A percentile compares a stretch with the other conserved stretches of the same genome.
Conservation (phyloP, 1,140 invertebrate species). For the Drosophila hydei region DNA sequence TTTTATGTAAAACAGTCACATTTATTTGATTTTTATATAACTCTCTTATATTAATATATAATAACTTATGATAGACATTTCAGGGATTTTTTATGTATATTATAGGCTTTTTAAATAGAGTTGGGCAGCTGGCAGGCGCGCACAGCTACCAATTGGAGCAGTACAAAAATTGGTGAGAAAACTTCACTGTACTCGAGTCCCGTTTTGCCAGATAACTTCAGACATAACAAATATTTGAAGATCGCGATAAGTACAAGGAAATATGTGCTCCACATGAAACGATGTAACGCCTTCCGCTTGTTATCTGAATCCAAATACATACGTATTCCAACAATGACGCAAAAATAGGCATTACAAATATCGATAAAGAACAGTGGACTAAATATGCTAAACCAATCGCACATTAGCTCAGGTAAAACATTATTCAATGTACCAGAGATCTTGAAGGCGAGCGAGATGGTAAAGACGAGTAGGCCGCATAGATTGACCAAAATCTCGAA, state of each 20-base stretch:
- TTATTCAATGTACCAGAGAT: conserved; percentile 87
- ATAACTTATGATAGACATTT: conserved; percentile 30
- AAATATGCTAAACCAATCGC: conserved; percentile 94
- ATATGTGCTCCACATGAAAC: conserved; percentile 93
- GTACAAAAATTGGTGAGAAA: conserved; percentile 95
- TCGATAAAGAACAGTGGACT: conserved; percentile 95
- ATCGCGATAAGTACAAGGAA: conserved; percentile 94
- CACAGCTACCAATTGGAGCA: conserved; percentile 94
- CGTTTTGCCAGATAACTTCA: conserved; percentile 92
- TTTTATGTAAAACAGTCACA: too few relatives aligned
- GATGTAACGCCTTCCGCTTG: conserved; percentile 89
- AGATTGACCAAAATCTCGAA: conserved; percentile 97
- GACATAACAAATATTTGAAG: conserved; percentile 96
- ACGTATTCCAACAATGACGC: conserved; percentile 96
- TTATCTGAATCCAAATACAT: conserved; percentile 93
- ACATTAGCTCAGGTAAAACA: conserved; percentile 66
- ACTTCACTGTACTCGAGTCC: conserved; percentile 95
- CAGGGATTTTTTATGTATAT: neutral
- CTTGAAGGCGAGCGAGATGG: conserved; percentile 91
- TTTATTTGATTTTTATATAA: conserved; percentile 4
- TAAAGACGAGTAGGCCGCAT: conserved; percentile 92
- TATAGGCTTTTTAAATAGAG: conserved; percentile 51
- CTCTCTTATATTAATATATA: conserved; percentile 5
- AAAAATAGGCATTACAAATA: conserved; percentile 96
- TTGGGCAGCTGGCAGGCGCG: conserved; percentile 93